Evolutionary conservation across 2,797 vertebrate genomes (phyloP).

Genomic region (Sebastolobus altivelis): DNA sequence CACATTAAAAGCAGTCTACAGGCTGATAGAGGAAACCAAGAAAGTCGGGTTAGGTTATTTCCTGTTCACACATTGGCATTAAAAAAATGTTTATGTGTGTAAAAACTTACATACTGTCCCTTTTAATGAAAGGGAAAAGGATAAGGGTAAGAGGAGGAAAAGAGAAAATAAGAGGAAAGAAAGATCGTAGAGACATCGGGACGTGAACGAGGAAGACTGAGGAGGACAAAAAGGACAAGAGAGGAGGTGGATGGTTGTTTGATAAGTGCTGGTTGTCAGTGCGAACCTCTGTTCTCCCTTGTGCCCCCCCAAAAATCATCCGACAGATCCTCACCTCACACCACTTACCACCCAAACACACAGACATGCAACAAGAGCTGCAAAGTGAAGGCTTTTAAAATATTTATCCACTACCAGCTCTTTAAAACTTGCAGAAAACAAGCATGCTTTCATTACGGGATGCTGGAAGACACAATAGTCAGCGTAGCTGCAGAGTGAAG

Average conservation of each 20-base stretch:
- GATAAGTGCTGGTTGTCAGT: conserved; percentile 59
- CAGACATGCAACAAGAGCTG: conserved; percentile 46
- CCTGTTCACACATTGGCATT: no score
- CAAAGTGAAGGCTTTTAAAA: conserved; percentile 71
- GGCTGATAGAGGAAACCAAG: no score
- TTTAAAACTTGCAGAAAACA: conserved; percentile 63
- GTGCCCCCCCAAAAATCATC: conserved; percentile 44
- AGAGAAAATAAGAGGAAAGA: not conserved
- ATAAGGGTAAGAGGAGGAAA: not conserved
- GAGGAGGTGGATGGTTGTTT: conserved; percentile 20
- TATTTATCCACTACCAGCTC: conserved; percentile 71
- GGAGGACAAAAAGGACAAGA: not conserved
- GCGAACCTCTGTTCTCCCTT: conserved; percentile 41
- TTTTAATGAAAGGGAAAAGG: conserved; percentile 21
- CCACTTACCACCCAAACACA: conserved; percentile 45
- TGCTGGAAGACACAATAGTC: conserved; percentile 22
- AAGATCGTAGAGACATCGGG: not conserved
- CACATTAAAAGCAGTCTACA: no score
- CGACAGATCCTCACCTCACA: conserved; percentile 55
- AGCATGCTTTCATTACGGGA: conserved; percentile 44
- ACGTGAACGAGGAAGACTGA: not conserved
- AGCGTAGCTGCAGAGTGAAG: conserved; percentile 37
- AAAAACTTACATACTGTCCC: no score
- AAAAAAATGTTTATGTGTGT: no score
- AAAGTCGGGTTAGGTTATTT: no score